Evolutionary conservation across 2,113 vertebrate genomes (phyloP).

Genomic region (Chinchilla lanigera): DNA sequence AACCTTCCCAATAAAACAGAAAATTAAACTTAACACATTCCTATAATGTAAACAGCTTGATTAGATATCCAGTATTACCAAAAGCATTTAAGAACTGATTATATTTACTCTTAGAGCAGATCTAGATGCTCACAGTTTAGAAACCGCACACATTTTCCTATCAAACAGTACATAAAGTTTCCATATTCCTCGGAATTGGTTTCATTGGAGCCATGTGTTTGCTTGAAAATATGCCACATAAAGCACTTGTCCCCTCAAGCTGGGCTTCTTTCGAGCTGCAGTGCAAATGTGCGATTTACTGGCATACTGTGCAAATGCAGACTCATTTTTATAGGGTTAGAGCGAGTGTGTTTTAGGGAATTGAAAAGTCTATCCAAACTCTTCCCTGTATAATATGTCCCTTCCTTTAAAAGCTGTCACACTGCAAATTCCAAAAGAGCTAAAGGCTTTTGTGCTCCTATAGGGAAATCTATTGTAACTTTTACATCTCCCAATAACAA

Average conservation of each 20-base stretch:
- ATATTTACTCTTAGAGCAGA: constrained; percentile 20
- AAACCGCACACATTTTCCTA: constrained; percentile 39
- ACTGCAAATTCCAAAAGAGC: constrained; percentile 29
- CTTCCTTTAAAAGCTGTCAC: constrained; percentile 47
- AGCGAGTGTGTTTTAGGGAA: constrained; percentile 34
- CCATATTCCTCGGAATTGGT: background rate
- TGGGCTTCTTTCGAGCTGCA: background rate
- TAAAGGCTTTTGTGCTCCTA: constrained; percentile 43
- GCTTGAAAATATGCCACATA: constrained; percentile 30
- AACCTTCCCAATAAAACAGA: constrained; percentile 51
- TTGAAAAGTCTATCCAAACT: constrained; percentile 19
- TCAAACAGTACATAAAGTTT: constrained; percentile 57
- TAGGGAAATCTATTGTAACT: constrained; percentile 64
- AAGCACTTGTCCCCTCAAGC: background rate
- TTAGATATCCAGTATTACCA: constrained; percentile 19
- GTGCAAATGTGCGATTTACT: constrained; percentile 29
- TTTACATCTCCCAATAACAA: constrained; percentile 47
- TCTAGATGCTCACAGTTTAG: constrained; percentile 39
- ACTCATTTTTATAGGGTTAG: constrained; percentile 44
- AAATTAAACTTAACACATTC: constrained; percentile 52
- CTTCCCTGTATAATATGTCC: background rate
- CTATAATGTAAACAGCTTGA: constrained; percentile 49
- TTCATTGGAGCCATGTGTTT: constrained; percentile 30
- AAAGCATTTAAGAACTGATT: constrained; percentile 41
- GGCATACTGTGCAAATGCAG: background rate